These are phyloP conservation scores for Latrodectus hesperus DNA, from an alignment of 2,888 invertebrate genomes.

Conservation along the genomic window DNA sequence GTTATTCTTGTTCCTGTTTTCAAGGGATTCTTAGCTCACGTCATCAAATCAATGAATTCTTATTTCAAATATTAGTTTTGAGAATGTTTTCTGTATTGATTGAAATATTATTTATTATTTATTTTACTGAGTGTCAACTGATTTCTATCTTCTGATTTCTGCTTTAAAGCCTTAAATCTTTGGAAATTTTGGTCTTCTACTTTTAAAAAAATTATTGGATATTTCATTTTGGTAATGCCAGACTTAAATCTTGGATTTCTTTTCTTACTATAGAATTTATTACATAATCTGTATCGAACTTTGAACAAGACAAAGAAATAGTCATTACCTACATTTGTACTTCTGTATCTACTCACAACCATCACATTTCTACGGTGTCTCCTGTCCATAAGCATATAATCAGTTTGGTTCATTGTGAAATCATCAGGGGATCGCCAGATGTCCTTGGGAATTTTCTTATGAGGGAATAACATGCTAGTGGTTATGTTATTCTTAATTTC, in stretches of 20 bases:
- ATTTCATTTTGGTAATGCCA: neutral
- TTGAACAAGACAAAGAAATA: neutral
- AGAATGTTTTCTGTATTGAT: neutral
- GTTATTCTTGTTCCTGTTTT: conserved; percentile 8
- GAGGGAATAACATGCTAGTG: no score
- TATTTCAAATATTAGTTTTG: neutral
- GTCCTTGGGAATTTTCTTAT: no score
- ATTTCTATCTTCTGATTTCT: neutral
- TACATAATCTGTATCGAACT: neutral
- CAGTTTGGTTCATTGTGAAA: neutral
- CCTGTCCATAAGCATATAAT: neutral
- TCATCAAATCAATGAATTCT: conserved; percentile 10
- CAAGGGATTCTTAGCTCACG: neutral
- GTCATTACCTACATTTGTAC: neutral
- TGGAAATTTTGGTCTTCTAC: conserved; percentile 1
- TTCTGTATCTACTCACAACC: neutral
- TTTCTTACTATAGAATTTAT: neutral
- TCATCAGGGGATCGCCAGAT: neutral
- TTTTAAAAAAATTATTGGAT: neutral
- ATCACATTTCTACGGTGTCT: conserved; percentile 9
- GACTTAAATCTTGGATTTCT: neutral
- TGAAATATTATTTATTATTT: conserved; percentile 14
- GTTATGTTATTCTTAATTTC: no score
- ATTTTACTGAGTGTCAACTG: neutral
- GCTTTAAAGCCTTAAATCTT: neutral